A percentile compares a stretch with the other conserved stretches of the same genome.
phyloP scores from a whole-genome alignment of 2,888 invertebrate species.

The Limnephilus marmoratus region DNA sequence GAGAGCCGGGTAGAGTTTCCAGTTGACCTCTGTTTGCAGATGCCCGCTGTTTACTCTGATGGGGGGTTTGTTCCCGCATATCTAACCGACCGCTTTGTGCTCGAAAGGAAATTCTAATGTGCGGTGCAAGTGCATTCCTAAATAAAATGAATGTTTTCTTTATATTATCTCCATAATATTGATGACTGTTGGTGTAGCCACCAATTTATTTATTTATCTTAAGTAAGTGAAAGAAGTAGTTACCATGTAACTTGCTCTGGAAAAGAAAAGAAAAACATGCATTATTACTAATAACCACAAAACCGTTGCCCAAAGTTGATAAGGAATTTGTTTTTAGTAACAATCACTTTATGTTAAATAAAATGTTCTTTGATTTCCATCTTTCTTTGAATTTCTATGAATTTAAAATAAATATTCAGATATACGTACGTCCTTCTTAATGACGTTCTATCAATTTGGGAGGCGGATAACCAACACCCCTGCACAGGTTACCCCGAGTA shows the following conservation, averaged over 20 bases:
- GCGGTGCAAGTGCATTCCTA: not conserved
- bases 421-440: not conserved
- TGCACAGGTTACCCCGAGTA: too few species aligned
- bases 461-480: too few species aligned
- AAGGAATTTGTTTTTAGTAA: not conserved
- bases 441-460: too few species aligned
- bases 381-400: too few species aligned
- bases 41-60: constrained; percentile 9
- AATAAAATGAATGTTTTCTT: too few species aligned
- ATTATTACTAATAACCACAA: too few species aligned
- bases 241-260: too few species aligned
- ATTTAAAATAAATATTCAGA: not conserved
- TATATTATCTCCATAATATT: too few species aligned
- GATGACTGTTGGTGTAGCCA: too few species aligned
- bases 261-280: too few species aligned
- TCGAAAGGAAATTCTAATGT: not conserved
- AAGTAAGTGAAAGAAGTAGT: too few species aligned
- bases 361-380: not conserved
- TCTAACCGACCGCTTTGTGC: not conserved
- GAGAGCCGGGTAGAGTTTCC: constrained; percentile 37
- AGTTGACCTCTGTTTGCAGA: constrained; percentile 26
- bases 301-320: not conserved
- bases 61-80: constrained; percentile 38
- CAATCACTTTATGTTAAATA: not conserved
- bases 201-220: too few species aligned